Conservation (phyloP, 1,140 invertebrate genomes). For the Bicyclus anynana region DNA sequence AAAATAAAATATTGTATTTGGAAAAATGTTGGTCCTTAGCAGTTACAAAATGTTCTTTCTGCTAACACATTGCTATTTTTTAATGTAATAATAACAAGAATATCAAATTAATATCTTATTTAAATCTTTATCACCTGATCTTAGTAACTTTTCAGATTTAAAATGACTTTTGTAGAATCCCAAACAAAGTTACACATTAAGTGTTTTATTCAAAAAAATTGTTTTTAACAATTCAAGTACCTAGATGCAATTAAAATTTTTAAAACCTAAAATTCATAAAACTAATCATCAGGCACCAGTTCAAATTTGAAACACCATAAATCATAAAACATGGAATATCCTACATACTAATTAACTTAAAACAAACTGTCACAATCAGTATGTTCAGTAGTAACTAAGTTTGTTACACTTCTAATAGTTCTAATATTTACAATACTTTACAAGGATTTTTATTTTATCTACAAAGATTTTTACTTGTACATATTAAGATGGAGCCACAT, state of each 20-base stretch:
- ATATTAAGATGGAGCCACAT: conserved; percentile 46
- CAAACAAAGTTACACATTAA: background rate
- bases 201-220: background rate
- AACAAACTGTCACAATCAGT: conserved; percentile 15
- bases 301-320: conserved; percentile 19
- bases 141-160: background rate
- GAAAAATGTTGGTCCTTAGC: conserved; percentile 22
- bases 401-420: conserved; percentile 24
- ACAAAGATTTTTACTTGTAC: conserved; percentile 53
- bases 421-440: conserved; percentile 40
- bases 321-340: conserved; percentile 15
- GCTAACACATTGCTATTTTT: conserved; percentile 10
- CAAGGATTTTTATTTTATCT: conserved; percentile 42
- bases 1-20: conserved; percentile 7
- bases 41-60: conserved; percentile 10
- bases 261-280: background rate
- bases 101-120: conserved; percentile 32
- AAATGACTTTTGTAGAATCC: background rate
- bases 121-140: background rate
- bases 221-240: background rate
- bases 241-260: background rate
- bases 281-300: conserved; percentile 18
- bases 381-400: conserved; percentile 32
- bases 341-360: conserved; percentile 21
- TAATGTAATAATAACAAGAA: conserved; percentile 18